Percentiles rank a stretch among this genome's conserved stretches.
These are phyloP conservation scores for Thymelicus acteon DNA, from an alignment of 2,888 invertebrate genomes.

Conservation along the genomic window DNA sequence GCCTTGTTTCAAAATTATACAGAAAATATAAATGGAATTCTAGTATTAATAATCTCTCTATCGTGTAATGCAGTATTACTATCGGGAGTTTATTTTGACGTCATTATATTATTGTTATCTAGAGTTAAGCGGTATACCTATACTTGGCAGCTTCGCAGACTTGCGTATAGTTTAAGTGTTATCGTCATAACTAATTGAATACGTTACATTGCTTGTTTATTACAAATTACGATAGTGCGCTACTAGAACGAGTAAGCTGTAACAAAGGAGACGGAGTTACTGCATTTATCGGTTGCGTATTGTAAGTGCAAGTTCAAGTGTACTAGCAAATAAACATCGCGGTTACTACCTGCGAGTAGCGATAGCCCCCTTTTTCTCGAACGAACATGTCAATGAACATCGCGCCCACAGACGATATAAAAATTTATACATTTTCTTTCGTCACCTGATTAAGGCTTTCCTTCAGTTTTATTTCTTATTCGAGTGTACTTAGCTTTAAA, in stretches of 20 bases:
- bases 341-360: conserved; percentile 6
- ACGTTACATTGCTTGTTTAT: neutral
- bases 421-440: too few relatives aligned
- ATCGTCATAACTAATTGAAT: conserved; percentile 1
- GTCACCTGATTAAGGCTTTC: too few relatives aligned
- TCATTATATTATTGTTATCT: conserved; percentile 18
- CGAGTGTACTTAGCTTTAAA: too few relatives aligned
- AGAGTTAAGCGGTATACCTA: conserved; percentile 2
- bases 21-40: neutral
- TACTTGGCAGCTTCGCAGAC: conserved; percentile 3
- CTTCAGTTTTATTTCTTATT: too few relatives aligned
- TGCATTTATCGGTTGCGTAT: conserved; percentile 6
- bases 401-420: too few relatives aligned
- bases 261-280: neutral
- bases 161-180: conserved; percentile 6
- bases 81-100: conserved; percentile 21
- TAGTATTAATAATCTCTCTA: neutral
- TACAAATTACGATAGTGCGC: neutral
- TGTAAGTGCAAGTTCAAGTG: conserved; percentile 27
- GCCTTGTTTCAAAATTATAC: neutral
- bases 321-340: conserved; percentile 24
- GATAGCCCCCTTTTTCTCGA: neutral
- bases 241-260: neutral
- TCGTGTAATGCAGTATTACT: conserved; percentile 3
- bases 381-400: too few relatives aligned